Base-by-base conservation (phyloP, 2,888 invertebrate genomes). In the Diloba caeruleocephala region DNA sequence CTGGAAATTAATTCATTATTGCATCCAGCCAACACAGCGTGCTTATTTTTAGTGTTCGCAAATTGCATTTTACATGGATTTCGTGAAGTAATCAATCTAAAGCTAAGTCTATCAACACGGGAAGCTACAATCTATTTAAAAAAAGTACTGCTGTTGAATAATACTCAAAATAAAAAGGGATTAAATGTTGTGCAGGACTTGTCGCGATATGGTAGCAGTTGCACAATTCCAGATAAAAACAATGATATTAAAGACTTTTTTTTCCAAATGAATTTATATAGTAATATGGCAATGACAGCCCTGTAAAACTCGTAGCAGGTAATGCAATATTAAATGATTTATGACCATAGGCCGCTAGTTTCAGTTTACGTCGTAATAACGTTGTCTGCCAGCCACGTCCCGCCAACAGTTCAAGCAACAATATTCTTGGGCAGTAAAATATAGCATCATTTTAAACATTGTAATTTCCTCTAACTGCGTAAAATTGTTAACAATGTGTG, bases 361-460 rank as follows among this genome's bases (percentile, higher is more conserved):
- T 5, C 13, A 38, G 12, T 56, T 38, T 10, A 51, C 14, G 12
- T 37, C 9, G 38, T 34, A 52, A 32, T 57, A 52, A 57, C 26
- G 25, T 44, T 56, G 34, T 51, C 52, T 52, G 34, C 23, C 52
- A 39, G 33, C 42, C 32, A 25, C 36, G 28, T 58, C 51, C 53
- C 51, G 66, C 66, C 69, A 71, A 67, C 57, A 52, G 46, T 59
- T 66, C 42, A 49, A 52, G 41, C 52, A 37, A 48, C 49, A 61
- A 59, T 61, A 62, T 65, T 46, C 59, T 57, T 37, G 26, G 53
- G 66, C 65, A 74, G 74, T 82, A 84, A 83, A 81, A 51, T 68
- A 51, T 61, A 71, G 19, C 71, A 67, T 79, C 83, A 78, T 85
- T 80, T 82, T 81, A 81, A 80, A 86, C 83, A 81, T 74, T 82